phyloP scores from a whole-genome alignment of 53 echinoderm and acorn worm species.

The Glandiceps talaboti region DNA sequence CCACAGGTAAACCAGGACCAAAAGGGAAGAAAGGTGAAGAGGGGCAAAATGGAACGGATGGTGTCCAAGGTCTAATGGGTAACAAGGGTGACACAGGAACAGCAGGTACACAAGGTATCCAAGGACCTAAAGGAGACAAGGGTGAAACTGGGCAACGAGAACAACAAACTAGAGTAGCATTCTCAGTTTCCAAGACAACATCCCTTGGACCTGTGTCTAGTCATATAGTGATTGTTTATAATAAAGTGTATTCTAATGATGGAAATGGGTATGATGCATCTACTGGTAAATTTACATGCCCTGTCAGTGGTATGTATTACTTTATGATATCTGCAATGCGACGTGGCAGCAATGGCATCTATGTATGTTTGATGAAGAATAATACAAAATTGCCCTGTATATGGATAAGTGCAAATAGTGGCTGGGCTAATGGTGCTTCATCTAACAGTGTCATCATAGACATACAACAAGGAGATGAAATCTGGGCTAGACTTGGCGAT shows the following conservation, averaged over 20 bases:
- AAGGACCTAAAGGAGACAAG: background rate
- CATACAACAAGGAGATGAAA: background rate
- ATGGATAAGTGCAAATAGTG: background rate
- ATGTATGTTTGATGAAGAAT: background rate
- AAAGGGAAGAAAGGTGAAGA: background rate
- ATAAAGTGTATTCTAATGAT: background rate
- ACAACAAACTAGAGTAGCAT: background rate
- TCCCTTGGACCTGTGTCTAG: background rate
- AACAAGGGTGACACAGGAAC: background rate
- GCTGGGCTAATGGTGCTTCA: no score
- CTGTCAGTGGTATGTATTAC: background rate
- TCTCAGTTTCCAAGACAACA: background rate
- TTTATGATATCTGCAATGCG: background rate
- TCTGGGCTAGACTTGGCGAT: background rate
- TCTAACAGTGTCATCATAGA: background rate
- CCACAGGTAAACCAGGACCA: background rate
- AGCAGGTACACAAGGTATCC: background rate
- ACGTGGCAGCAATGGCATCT: background rate
- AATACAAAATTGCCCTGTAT: background rate
- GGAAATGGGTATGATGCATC: background rate
- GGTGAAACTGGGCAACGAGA: background rate
- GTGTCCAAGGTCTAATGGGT: background rate
- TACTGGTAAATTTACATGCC: background rate
- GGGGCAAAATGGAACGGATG: background rate
- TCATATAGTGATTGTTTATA: background rate